Percentiles rank a stretch among this genome's conserved stretches.
Conservation (phyloP, 2,888 invertebrate genomes). For the Lingula anatina region DNA sequence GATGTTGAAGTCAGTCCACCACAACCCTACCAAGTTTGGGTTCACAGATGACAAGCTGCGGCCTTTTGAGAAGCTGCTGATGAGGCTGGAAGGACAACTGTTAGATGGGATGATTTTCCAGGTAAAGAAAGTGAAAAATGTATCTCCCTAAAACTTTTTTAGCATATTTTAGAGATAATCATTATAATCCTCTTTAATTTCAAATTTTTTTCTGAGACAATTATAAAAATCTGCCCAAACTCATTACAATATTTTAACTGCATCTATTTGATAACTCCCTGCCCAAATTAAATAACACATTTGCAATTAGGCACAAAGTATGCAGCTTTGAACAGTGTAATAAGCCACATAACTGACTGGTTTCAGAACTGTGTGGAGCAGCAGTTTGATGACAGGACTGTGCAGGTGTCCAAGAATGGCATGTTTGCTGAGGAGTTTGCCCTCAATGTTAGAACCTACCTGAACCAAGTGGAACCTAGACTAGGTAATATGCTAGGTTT, state of each 20-base stretch:
- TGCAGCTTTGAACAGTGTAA: no score
- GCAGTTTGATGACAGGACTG: slow-evolving; percentile 47
- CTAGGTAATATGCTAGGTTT: slow-evolving; percentile 47
- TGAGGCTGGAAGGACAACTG: slow-evolving; percentile 64
- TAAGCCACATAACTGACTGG: no score
- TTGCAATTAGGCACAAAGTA: no score
- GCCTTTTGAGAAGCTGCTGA: slow-evolving; percentile 67
- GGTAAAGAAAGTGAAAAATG: slow-evolving; percentile 51
- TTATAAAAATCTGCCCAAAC: no score
- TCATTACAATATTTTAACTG: no score
- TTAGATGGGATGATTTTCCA: slow-evolving; percentile 69
- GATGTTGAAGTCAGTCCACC: slow-evolving; percentile 65
- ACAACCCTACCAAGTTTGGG: slow-evolving; percentile 62
- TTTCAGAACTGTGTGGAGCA: slow-evolving; percentile 53
- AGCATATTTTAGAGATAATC: no score
- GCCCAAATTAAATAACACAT: no score
- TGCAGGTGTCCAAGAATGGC: slow-evolving; percentile 51
- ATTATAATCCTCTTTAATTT: no score
- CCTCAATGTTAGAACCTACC: slow-evolving; percentile 62
- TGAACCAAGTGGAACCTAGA: slow-evolving; percentile 35
- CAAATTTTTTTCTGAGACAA: no score
- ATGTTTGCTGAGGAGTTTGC: slow-evolving; percentile 63
- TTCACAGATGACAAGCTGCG: slow-evolving; percentile 62
- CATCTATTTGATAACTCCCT: no score
- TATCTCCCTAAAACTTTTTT: no score